Evolutionary conservation across 2,797 vertebrate genomes (phyloP).

Genomic region (Manis javanica): DNA sequence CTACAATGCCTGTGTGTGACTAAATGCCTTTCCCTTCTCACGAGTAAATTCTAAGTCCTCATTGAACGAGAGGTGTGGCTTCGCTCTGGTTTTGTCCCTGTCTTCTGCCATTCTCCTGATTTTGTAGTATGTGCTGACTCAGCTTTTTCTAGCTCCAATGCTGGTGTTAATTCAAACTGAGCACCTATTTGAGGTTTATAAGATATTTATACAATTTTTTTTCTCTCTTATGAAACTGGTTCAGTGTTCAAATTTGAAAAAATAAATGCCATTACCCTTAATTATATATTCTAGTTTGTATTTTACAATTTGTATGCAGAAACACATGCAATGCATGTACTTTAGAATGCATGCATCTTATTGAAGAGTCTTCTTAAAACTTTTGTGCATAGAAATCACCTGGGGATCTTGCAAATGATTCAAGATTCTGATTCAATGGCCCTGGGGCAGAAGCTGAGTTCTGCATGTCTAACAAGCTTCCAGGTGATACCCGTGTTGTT

Average conservation of each 20-base stretch:
- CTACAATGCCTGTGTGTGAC: accelerated
- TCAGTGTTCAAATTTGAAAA: neutral
- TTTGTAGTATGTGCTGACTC: neutral
- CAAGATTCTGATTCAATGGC: neutral
- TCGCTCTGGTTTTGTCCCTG: accelerated
- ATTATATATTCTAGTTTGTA: neutral
- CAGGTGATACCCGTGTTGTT: neutral
- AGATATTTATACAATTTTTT: neutral
- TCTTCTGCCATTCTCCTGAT: neutral
- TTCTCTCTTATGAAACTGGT: neutral
- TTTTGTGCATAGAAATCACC: too few species aligned
- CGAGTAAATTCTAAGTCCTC: neutral
- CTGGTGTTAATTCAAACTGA: neutral
- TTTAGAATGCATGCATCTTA: neutral
- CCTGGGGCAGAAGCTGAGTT: neutral
- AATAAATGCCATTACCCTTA: neutral
- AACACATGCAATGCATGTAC: neutral
- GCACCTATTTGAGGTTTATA: neutral
- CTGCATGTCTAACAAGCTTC: neutral
- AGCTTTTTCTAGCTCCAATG: neutral
- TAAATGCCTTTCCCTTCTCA: neutral
- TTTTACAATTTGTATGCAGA: neutral
- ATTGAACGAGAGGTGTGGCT: neutral
- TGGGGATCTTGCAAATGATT: neutral
- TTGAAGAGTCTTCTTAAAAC: neutral